Percentiles rank a stretch among this genome's conserved stretches.
Evolutionary conservation across 2,888 invertebrate genomes (phyloP).

Genomic region (Laspeyria flexula): DNA sequence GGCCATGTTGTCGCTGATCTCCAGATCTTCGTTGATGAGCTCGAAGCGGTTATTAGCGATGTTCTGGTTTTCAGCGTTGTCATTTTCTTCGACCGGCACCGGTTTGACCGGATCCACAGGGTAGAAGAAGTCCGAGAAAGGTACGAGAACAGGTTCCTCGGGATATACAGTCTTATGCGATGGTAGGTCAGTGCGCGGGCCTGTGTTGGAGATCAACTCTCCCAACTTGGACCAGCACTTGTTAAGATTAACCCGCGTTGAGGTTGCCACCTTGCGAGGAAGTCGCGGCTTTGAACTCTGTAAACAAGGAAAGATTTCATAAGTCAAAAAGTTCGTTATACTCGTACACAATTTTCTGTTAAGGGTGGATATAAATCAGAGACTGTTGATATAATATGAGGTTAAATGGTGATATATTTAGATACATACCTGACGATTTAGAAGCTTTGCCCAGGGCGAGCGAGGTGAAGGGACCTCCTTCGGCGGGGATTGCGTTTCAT

Average conservation of each 20-base stretch:
- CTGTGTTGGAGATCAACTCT: conserved; percentile 80
- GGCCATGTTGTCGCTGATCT: conserved; percentile 85
- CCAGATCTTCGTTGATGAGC: conserved; percentile 69
- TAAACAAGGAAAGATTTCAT: conserved; percentile 59
- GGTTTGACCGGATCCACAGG: conserved; percentile 77
- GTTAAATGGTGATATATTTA: conserved; percentile 21
- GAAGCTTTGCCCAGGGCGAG: conserved; percentile 86
- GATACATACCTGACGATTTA: conserved; percentile 83
- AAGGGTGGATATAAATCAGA: conserved; percentile 7
- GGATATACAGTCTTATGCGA: conserved; percentile 78
- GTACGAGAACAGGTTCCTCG: conserved; percentile 75
- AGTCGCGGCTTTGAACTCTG: conserved; percentile 86
- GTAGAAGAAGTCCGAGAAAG: conserved; percentile 76
- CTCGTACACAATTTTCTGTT: conserved; percentile 1
- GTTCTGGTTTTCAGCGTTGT: conserved; percentile 80
- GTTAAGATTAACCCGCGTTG: conserved; percentile 88
- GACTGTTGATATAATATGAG: not conserved
- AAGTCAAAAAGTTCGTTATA: conserved; percentile 21
- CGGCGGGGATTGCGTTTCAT: conserved; percentile 73
- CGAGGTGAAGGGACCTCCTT: conserved; percentile 78
- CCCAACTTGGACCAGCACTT: conserved; percentile 88
- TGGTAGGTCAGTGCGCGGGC: conserved; percentile 78
- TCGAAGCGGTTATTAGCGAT: conserved; percentile 77
- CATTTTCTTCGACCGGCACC: conserved; percentile 71
- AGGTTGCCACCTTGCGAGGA: conserved; percentile 84